Percentiles rank a stretch among this genome's conserved stretches.
These are phyloP conservation scores for Rhagophthalmus giganteus DNA, from an alignment of 2,888 invertebrate genomes.

Conservation along the genomic window DNA sequence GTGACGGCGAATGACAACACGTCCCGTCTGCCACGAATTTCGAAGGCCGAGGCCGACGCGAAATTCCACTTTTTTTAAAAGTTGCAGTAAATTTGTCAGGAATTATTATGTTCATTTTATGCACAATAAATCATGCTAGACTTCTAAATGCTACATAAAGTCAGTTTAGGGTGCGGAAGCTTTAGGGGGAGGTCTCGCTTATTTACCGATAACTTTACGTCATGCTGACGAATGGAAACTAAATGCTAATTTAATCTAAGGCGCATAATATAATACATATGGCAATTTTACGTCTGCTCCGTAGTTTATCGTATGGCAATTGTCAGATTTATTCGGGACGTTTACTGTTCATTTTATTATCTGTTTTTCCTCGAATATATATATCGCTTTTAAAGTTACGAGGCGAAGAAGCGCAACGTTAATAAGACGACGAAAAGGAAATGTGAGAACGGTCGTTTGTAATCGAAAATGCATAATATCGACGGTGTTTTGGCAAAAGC, in stretches of 20 bases:
- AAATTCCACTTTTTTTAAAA: conserved; percentile 7
- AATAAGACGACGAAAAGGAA: no score
- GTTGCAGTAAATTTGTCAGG: conserved; percentile 40
- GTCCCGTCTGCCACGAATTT: no score
- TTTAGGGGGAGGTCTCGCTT: conserved; percentile 49
- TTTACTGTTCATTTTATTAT: no score
- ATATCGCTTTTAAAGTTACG: no score
- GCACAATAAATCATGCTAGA: conserved; percentile 46
- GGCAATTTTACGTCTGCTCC: background rate
- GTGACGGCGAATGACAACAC: no score
- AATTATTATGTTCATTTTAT: conserved; percentile 42
- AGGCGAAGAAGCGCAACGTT: no score
- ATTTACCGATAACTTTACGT: conserved; percentile 56
- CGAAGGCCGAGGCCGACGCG: background rate
- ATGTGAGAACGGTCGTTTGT: no score
- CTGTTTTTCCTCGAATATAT: no score
- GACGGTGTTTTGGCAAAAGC: no score
- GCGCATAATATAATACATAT: background rate
- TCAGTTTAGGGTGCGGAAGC: conserved; percentile 31
- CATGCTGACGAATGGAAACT: conserved; percentile 55
- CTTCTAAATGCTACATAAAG: conserved; percentile 35
- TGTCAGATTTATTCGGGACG: no score
- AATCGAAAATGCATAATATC: no score
- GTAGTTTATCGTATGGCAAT: background rate
- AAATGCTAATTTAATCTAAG: conserved; percentile 49